Evolutionary conservation across 2,113 vertebrate genomes (phyloP).

Genomic region (Onychostoma macrolepis): DNA sequence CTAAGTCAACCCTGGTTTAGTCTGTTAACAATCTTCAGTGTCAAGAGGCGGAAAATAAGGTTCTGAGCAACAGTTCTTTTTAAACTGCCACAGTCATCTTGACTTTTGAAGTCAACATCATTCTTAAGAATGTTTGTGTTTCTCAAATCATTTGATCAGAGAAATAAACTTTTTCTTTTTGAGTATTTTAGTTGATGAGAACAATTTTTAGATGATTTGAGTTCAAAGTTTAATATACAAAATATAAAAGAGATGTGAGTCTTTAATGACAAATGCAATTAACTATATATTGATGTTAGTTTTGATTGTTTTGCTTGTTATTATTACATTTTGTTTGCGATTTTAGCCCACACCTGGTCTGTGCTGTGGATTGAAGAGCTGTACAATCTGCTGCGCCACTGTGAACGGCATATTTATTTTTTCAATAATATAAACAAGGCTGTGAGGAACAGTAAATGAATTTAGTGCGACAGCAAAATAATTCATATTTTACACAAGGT

Average conservation of each 20-base stretch:
- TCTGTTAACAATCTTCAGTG: conserved; percentile 18
- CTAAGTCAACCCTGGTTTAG: conserved; percentile 25
- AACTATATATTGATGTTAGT: not conserved
- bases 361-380: not conserved
- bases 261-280: not conserved
- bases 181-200: not conserved
- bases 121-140: not conserved
- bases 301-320: not conserved
- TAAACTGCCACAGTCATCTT: not conserved
- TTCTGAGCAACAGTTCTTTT: conserved; percentile 12
- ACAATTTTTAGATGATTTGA: not conserved
- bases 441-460: not conserved
- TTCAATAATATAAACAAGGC: not conserved
- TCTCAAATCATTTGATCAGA: not conserved
- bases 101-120: not conserved
- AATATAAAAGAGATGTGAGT: not conserved
- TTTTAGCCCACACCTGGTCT: not conserved
- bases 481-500: not conserved
- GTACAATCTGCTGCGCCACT: not conserved
- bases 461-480: not conserved
- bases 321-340: not conserved
- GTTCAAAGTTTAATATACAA: not conserved
- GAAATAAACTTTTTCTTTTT: not conserved
- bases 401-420: not conserved
- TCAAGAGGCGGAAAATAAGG: not conserved